Evolutionary conservation across 2,113 vertebrate species (phyloP).

Genomic region (Loxodonta africana): DNA sequence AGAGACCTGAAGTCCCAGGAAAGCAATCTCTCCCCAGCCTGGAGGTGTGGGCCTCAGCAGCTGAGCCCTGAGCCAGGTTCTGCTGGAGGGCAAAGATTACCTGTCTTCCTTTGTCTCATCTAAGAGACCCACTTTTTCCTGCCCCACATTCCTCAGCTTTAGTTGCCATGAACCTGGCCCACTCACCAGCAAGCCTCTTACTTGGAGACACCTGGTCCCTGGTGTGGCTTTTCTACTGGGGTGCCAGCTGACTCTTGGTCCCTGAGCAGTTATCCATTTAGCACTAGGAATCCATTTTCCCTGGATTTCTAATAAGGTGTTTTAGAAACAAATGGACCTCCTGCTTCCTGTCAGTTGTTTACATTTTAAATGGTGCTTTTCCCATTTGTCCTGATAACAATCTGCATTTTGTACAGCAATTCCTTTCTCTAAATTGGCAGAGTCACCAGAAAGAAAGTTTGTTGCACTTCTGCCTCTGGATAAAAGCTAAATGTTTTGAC

Average conservation of each 20-base stretch:
- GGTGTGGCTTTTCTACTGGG: not conserved
- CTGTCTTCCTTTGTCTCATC: not conserved
- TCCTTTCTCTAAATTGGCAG: not conserved
- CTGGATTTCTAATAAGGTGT: not conserved
- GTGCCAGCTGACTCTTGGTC: not conserved
- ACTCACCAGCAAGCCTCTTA: not conserved
- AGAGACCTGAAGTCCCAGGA: not conserved
- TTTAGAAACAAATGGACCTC: not conserved
- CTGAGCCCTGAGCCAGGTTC: not conserved
- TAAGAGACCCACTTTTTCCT: not conserved
- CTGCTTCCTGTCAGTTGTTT: not conserved
- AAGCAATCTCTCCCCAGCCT: not conserved
- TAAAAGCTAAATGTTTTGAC: not conserved
- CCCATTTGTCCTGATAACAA: not conserved
- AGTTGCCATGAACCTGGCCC: not conserved
- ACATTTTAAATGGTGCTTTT: not conserved
- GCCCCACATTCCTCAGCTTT: not conserved
- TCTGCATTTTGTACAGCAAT: not conserved
- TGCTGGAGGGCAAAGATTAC: not conserved
- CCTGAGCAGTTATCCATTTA: not conserved
- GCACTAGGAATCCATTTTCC: not conserved
- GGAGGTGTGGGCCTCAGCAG: not conserved
- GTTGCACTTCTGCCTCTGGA: slow-evolving; percentile 6
- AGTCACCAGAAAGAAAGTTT: slow-evolving; percentile 7
- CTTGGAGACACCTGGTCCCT: not conserved